Base-by-base conservation (phyloP, 2,888 invertebrate species). In the Noctuana brunneofusca region DNA sequence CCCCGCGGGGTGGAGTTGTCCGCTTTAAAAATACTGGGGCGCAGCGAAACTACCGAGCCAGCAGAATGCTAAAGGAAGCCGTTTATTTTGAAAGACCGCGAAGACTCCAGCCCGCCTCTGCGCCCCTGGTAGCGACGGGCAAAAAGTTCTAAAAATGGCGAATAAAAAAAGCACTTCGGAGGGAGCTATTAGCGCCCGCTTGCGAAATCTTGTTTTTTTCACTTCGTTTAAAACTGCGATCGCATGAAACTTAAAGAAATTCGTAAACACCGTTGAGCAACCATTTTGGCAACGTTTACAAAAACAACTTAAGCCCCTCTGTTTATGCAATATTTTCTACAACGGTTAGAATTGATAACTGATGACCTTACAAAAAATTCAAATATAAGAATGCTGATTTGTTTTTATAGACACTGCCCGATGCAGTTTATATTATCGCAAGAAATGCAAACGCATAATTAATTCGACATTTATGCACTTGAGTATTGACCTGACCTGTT, bases 41-140 rank as follows among this genome's bases (percentile, higher is more conserved):
- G 82, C 81, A 76, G 81, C 70, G 74, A 82, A 84, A 84, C 86
- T 85, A 83, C 83, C 76, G 77, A 79, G 80, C 78, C 75, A 79
- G 82, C 83, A 80, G 78, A 84, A 83, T 76, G 83, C 76, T 83
- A 81, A 84, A 86, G 82, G 86, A 86, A 86, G 80, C 84, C 82
- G 86, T 87, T 87, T 87, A 86, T 87, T 86, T 86, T 84, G 81
- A 84, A 84, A 87, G 81, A 81, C 79, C 83, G 75, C 70, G 69
- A 75, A 74, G 74, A 73, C 72, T 69, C 66, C 64, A 65, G 65
- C 73, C 78, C 75, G 75, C 76, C 74, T 74, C 68, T 66, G 58
- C 68, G 63, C 71, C 68, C 78, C 79, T 81, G 75, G 77, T 76
- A 68, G 75, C 75, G 79, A 80, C 76, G 78, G 75, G 78, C 64